A percentile compares a stretch with the other conserved stretches of the same genome.
phyloP scores from a whole-genome alignment of 2,113 vertebrate species.

The Paradoxurus hermaphroditus region DNA sequence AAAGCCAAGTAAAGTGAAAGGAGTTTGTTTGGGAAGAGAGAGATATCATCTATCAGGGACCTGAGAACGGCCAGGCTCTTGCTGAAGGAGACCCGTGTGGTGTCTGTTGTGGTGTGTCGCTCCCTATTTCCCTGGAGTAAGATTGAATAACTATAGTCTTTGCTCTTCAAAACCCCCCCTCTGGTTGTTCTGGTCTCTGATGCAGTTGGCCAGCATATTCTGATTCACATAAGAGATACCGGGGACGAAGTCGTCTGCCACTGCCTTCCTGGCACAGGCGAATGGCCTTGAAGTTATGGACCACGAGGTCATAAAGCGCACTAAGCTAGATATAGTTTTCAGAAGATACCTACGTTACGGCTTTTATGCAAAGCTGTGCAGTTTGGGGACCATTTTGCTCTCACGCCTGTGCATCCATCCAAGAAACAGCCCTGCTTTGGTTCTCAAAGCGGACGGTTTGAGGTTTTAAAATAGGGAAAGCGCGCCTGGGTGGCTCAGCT shows the following conservation, averaged over 20 bases:
- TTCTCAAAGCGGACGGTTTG: background rate
- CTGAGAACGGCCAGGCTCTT: background rate
- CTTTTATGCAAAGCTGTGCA: background rate
- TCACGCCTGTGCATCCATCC: background rate
- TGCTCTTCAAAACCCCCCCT: background rate
- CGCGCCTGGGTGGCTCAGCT: background rate
- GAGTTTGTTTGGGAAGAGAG: background rate
- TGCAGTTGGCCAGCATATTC: background rate
- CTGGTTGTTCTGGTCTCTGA: background rate
- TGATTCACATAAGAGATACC: background rate
- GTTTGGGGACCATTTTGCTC: background rate
- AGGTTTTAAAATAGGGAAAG: background rate
- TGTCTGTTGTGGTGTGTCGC: background rate
- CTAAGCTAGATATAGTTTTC: background rate
- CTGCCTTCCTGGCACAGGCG: background rate
- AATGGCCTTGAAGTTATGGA: background rate
- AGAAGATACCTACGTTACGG: background rate
- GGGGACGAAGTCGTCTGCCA: background rate
- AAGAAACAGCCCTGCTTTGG: conserved; percentile 10
- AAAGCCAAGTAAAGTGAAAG: background rate
- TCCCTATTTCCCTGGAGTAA: background rate
- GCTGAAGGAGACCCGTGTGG: background rate
- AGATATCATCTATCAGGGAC: background rate
- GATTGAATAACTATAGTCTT: background rate
- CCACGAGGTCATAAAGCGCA: background rate